Conservation (phyloP, 2,888 invertebrate species). For the Cosmia pyralina region DNA sequence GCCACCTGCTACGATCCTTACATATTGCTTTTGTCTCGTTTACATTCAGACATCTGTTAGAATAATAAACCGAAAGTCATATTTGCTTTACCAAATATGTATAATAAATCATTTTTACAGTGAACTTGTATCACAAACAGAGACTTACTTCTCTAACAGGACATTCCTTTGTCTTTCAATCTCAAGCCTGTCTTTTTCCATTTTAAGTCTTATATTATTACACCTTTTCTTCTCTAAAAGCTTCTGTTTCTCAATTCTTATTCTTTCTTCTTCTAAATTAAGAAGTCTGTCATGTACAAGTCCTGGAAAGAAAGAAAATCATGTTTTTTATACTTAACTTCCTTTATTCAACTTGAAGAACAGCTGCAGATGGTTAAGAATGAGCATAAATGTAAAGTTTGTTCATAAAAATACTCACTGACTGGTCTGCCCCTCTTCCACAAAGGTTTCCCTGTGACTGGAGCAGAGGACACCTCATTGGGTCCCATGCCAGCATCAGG, state of each 20-base stretch:
- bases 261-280: conserved; percentile 79
- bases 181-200: conserved; percentile 79
- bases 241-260: conserved; percentile 80
- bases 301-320: conserved; percentile 59
- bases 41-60: no score
- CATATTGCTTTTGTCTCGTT: no score
- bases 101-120: background rate
- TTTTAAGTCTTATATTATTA: conserved; percentile 80
- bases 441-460: conserved; percentile 71
- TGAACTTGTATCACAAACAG: background rate
- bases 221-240: conserved; percentile 80
- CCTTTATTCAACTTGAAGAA: background rate
- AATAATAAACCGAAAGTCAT: background rate
- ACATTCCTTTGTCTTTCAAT: conserved; percentile 79
- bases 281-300: conserved; percentile 78
- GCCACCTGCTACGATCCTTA: no score
- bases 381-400: background rate
- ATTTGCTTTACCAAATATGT: background rate
- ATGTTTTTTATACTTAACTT: background rate
- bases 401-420: conserved; percentile 67
- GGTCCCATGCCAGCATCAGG: conserved; percentile 73
- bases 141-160: conserved; percentile 77
- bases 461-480: conserved; percentile 77
- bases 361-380: background rate
- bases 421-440: conserved; percentile 79